Conservation (phyloP, 2,888 invertebrate species). For the Drosophila conformis region DNA sequence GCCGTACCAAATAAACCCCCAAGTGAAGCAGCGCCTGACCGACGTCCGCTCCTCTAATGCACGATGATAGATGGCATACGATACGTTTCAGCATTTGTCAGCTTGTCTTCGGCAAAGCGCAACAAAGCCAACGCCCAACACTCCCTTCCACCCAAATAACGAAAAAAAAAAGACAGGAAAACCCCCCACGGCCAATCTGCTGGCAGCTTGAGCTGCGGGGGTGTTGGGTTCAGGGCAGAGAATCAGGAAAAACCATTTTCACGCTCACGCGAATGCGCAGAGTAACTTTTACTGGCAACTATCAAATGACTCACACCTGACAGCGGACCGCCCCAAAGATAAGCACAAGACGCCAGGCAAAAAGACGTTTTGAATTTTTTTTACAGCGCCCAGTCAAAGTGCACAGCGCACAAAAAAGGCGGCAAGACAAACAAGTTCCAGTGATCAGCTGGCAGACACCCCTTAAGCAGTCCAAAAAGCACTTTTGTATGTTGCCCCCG, state of each 20-base stretch:
- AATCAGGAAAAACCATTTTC: constrained; percentile 81
- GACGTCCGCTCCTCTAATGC: constrained; percentile 69
- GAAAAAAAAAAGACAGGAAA: neutral
- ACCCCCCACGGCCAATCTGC: constrained; percentile 9
- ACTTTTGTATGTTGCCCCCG: neutral
- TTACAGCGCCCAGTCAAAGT: constrained; percentile 23
- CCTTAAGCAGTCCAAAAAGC: neutral
- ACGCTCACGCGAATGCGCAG: constrained; percentile 80
- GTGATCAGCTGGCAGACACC: neutral
- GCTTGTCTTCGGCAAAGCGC: constrained; percentile 78
- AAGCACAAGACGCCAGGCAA: constrained; percentile 65
- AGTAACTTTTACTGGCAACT: constrained; percentile 74
- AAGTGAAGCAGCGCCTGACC: constrained; percentile 34
- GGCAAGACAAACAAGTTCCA: neutral
- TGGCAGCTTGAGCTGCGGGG: constrained; percentile 5
- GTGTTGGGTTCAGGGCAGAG: constrained; percentile 36
- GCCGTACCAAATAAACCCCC: constrained; percentile 17
- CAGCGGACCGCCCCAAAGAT: constrained; percentile 59
- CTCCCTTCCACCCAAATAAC: constrained; percentile 16
- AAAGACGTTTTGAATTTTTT: constrained; percentile 69
- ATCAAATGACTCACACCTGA: constrained; percentile 76
- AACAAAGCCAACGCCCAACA: constrained; percentile 73
- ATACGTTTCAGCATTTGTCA: constrained; percentile 81
- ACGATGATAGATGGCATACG: constrained; percentile 81
- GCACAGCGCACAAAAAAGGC: constrained; percentile 12